Evolutionary conservation across 2,113 vertebrate genomes (phyloP), one percentile per base, ranked within the genome.

Genomic region (Hyperopisus bebe): DNA sequence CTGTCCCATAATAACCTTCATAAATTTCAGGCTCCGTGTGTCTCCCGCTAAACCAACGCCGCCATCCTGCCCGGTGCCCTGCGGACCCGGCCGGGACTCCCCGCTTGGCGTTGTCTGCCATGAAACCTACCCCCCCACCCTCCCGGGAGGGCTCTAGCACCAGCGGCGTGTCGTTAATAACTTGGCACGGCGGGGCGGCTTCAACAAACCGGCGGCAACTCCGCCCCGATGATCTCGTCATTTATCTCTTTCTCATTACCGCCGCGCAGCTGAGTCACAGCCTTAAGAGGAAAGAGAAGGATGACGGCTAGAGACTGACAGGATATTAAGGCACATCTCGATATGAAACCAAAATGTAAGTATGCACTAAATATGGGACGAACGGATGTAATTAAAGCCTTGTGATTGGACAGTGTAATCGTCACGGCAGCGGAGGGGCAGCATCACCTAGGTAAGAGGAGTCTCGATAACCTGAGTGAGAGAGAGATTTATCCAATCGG

Each of bases 21-120:
- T 97, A 97, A 96, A 98, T 97, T 97, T 96, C 95, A 96, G 95
- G 94, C 93, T 93, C 94, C 42, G 27, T 19, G 74, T 80, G 87
- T 77, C 55, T 62, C 89, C 27, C 24, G 35, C 89, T 86, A 31
- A 86, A 86, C 80, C 89, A 55, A 24, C 74, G 24, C 2, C 35
- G 2, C 70, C 8, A 8, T 77, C 31, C 46, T 5, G 17, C n/a
- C 50, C 50, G 5, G 86, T 51, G 1, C 48, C 48, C 50, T 0
- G 17, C 86, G 9, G 27, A 47, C 47, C 83, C 1, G 24, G n/a
- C 24, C 11, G 47, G 44, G 21, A 27, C 83, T 31, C 83, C 83
- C 83, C 9, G n/a, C 21, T 19, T 24, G 21, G 44, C 85, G 17
- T 3, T 53, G 85, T 55, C 50, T 39, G 47, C 85, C 39, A 44